A percentile compares a stretch with the other conserved stretches of the same genome.
These are phyloP conservation scores for Amblyraja radiata DNA, from an alignment of 2,797 vertebrate species.

Conservation along the genomic window DNA sequence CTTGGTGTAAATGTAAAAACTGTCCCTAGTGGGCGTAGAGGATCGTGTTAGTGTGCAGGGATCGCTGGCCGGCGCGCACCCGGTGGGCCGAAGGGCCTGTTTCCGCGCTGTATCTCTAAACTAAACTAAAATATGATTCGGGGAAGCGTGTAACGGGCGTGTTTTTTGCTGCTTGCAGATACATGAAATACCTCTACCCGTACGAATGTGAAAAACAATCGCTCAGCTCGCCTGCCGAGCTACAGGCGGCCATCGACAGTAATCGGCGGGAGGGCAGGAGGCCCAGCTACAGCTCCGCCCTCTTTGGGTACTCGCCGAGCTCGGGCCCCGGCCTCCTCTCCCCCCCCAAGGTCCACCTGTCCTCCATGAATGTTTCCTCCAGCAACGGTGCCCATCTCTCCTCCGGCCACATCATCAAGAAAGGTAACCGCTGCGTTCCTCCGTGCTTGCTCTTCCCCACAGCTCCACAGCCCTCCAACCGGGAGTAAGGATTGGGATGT, in stretches of 20 bases:
- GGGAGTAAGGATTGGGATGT: too few species aligned
- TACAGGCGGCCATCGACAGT: constrained; percentile 92
- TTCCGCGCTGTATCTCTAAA: too few species aligned
- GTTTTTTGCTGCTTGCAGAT: constrained; percentile 57
- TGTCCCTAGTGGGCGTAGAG: too few species aligned
- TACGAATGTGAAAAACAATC: constrained; percentile 91
- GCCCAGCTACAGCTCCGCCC: constrained; percentile 85
- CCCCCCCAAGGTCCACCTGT: constrained; percentile 81
- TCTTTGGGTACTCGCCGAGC: constrained; percentile 76
- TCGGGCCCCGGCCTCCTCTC: constrained; percentile 68
- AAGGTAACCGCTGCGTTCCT: constrained; percentile 52
- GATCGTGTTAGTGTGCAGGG: too few species aligned
- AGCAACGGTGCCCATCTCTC: constrained; percentile 61
- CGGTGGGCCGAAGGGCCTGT: too few species aligned
- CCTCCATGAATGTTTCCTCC: constrained; percentile 61
- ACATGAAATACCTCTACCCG: constrained; percentile 97
- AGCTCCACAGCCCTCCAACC: too few species aligned
- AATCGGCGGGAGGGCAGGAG: constrained; percentile 81
- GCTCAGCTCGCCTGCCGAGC: constrained; percentile 84
- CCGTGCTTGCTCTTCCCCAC: too few species aligned
- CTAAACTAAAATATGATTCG: too few species aligned
- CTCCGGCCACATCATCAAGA: constrained; percentile 51
- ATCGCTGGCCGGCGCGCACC: too few species aligned
- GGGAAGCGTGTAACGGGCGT: background rate
- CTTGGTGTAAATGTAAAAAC: too few species aligned